Evolutionary conservation across 1,140 invertebrate species (phyloP).

Genomic region (Zaprionus ghesquierei): DNA sequence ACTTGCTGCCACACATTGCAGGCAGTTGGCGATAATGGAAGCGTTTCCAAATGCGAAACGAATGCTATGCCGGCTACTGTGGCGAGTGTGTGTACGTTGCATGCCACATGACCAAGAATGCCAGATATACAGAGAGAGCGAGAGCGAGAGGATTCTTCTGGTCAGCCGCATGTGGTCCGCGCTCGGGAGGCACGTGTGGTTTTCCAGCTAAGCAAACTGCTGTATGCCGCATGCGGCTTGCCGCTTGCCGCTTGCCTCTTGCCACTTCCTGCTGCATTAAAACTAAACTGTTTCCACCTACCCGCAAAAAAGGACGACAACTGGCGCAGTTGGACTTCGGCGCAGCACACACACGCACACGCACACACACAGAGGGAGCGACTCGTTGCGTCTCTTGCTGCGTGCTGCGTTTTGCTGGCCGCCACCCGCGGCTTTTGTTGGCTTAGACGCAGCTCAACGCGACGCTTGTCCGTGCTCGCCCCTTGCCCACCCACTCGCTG

Average conservation of each 20-base stretch:
- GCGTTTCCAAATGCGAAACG: slow-evolving; percentile 82
- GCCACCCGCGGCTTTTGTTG: slow-evolving; percentile 70
- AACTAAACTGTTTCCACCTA: slow-evolving; percentile 79
- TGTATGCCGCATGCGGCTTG: slow-evolving; percentile 41
- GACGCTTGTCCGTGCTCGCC: slow-evolving; percentile 10
- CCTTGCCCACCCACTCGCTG: slow-evolving; percentile 13
- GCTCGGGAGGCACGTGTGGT: slow-evolving; percentile 77
- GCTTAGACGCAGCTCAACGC: slow-evolving; percentile 49
- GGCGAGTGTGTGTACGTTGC: slow-evolving; percentile 36
- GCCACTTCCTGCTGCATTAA: slow-evolving; percentile 59
- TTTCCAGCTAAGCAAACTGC: slow-evolving; percentile 68
- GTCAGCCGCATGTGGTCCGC: slow-evolving; percentile 66
- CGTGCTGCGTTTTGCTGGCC: slow-evolving; percentile 56
- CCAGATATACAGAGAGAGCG: too few relatives aligned
- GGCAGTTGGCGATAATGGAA: slow-evolving; percentile 63
- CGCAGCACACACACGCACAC: slow-evolving; percentile 9
- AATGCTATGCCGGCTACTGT: slow-evolving; percentile 76
- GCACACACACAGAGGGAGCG: background rate
- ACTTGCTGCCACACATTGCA: slow-evolving; percentile 11
- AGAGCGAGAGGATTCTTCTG: too few relatives aligned
- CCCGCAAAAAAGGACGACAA: slow-evolving; percentile 56
- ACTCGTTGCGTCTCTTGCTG: slow-evolving; percentile 45
- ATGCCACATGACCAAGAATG: background rate
- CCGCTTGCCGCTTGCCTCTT: slow-evolving; percentile 6
- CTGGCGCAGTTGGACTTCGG: slow-evolving; percentile 67